Percentiles rank a stretch among this genome's conserved stretches.
Conservation (phyloP, 2,888 invertebrate species). For the Drosophila nigritarsus region DNA sequence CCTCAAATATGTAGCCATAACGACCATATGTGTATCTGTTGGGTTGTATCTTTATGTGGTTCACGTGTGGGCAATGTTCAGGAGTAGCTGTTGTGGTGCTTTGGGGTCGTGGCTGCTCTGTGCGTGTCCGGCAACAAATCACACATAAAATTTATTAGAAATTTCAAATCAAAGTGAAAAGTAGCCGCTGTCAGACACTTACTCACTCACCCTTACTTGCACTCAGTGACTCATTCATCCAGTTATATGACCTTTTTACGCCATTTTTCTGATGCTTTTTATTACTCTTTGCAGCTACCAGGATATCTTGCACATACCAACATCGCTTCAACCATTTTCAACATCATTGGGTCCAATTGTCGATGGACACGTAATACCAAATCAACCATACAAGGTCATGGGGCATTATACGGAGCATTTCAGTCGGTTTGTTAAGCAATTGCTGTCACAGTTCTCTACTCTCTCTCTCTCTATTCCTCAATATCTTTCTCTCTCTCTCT, state of each 20-base stretch:
- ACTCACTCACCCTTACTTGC: constrained; percentile 9
- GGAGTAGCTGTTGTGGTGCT: background rate
- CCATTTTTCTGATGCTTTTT: constrained; percentile 61
- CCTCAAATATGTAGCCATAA: constrained; percentile 6
- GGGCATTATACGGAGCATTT: constrained; percentile 90
- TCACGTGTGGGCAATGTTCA: constrained; percentile 57
- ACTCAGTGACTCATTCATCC: constrained; percentile 46
- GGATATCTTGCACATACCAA: constrained; percentile 89
- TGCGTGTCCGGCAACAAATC: constrained; percentile 65
- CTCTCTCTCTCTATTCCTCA: background rate
- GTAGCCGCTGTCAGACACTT: constrained; percentile 68
- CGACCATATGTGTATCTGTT: constrained; percentile 70
- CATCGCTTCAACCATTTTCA: constrained; percentile 90
- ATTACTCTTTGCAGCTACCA: constrained; percentile 86
- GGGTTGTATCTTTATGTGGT: constrained; percentile 70
- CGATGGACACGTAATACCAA: constrained; percentile 93
- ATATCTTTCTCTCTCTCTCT: background rate
- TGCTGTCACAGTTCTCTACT: constrained; percentile 44
- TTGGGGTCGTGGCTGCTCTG: constrained; percentile 1
- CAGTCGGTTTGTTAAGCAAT: constrained; percentile 88
- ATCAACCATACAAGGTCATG: constrained; percentile 92
- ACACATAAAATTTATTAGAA: constrained; percentile 79
- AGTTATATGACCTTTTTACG: constrained; percentile 70
- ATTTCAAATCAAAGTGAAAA: constrained; percentile 81
- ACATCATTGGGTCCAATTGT: constrained; percentile 95